phyloP scores from a whole-genome alignment of 2,113 vertebrate species.

The Columba janthina region DNA sequence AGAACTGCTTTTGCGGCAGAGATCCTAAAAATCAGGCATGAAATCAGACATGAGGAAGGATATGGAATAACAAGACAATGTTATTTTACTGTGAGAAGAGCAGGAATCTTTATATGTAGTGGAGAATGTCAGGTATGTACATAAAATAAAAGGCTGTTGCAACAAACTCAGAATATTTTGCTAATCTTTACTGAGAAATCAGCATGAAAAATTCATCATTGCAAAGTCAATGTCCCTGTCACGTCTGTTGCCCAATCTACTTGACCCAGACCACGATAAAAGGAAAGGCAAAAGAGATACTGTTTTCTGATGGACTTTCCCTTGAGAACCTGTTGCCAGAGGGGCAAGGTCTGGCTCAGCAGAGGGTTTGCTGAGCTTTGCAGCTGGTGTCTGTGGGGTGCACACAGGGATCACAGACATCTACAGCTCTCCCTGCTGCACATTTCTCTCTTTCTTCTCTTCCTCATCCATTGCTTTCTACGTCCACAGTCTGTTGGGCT shows the following conservation, averaged over 20 bases:
- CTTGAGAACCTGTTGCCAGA: neutral
- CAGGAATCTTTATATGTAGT: neutral
- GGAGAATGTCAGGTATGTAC: conserved; percentile 15
- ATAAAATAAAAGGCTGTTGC: conserved; percentile 29
- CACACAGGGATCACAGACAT: neutral
- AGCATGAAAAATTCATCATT: conserved; percentile 21
- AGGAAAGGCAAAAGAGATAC: neutral
- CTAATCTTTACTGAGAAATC: conserved; percentile 54
- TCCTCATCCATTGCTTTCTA: neutral
- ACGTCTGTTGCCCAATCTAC: conserved; percentile 17
- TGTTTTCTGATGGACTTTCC: neutral
- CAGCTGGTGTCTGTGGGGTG: neutral
- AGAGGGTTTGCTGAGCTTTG: neutral
- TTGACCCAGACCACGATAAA: conserved; percentile 1
- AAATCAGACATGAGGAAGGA: neutral
- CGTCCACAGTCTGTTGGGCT: neutral
- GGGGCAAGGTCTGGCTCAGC: neutral
- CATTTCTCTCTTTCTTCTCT: neutral
- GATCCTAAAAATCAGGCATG: neutral
- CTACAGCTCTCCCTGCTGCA: neutral
- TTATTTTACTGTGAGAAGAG: neutral
- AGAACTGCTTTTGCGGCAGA: neutral
- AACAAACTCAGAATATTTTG: conserved; percentile 40
- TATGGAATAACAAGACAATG: neutral
- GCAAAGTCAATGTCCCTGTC: conserved; percentile 7